Percentiles rank a stretch among this genome's conserved stretches.
These are phyloP conservation scores for Procambarus virginalis DNA, from an alignment of 1,140 invertebrate genomes.

Conservation along the genomic window DNA sequence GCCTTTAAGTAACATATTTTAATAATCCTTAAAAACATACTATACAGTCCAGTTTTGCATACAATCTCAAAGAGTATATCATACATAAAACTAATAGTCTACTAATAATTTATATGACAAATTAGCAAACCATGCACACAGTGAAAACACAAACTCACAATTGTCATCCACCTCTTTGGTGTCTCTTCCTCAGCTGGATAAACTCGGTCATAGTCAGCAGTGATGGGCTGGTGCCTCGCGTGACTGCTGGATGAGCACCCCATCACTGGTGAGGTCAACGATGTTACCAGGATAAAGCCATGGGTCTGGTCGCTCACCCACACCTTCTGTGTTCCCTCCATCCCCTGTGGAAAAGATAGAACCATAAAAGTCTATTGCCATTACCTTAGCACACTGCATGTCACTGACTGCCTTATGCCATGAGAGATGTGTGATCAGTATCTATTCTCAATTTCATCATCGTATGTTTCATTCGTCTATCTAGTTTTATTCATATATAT, in stretches of 20 bases:
- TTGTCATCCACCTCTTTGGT: constrained; percentile 91
- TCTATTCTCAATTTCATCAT: no score
- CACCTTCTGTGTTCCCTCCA: constrained; percentile 82
- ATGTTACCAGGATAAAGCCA: constrained; percentile 92
- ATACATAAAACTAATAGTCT: no score
- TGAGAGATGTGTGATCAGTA: no score
- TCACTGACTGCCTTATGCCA: no score
- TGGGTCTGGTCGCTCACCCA: constrained; percentile 93
- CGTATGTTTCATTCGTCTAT: no score
- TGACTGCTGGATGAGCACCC: constrained; percentile 86
- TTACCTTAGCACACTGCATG: not conserved
- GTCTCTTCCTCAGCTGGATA: constrained; percentile 91
- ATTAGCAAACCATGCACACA: no score
- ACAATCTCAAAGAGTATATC: no score
- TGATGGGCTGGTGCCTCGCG: constrained; percentile 75
- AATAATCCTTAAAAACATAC: no score
- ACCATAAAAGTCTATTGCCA: not conserved
- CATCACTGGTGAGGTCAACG: constrained; percentile 88
- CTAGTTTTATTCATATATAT: no score
- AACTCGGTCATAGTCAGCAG: constrained; percentile 81
- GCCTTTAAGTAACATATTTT: no score
- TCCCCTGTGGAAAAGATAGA: constrained; percentile 59
- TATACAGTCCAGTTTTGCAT: no score
- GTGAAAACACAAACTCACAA: constrained; percentile 77
- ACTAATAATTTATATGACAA: no score